Conservation (phyloP, 2,113 vertebrate species). For the Lepus timidus region DNA sequence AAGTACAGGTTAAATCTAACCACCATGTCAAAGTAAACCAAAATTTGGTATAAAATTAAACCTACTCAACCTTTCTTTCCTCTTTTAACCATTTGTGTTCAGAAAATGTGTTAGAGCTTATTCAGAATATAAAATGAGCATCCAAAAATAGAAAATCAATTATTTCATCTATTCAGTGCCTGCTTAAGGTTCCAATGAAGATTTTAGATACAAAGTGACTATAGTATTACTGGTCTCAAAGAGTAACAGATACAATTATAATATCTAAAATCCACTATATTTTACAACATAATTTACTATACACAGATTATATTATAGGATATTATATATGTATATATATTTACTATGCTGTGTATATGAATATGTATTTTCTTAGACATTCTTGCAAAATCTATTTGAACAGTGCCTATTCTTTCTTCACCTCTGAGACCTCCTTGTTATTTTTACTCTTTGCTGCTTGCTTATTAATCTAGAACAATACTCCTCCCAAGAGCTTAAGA, state of each 20-base stretch:
- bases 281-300: background rate
- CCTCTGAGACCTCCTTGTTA: background rate
- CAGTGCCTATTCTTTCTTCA: background rate
- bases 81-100: background rate
- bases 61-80: background rate
- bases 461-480: background rate
- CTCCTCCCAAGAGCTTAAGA: constrained; percentile 5
- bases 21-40: background rate
- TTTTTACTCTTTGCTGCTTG: background rate
- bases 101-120: background rate
- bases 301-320: background rate
- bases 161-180: background rate
- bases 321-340: background rate
- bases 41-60: background rate
- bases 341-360: background rate
- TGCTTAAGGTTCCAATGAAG: background rate
- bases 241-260: background rate
- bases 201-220: constrained; percentile 43
- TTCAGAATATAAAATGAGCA: background rate
- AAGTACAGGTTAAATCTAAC: constrained; percentile 28
- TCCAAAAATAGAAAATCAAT: background rate
- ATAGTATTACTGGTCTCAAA: constrained; percentile 15
- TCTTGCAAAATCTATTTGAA: constrained; percentile 35
- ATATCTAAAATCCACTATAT: background rate
- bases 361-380: background rate